Conservation (phyloP, 2,113 vertebrate species). For the Myotis yumanensis region DNA sequence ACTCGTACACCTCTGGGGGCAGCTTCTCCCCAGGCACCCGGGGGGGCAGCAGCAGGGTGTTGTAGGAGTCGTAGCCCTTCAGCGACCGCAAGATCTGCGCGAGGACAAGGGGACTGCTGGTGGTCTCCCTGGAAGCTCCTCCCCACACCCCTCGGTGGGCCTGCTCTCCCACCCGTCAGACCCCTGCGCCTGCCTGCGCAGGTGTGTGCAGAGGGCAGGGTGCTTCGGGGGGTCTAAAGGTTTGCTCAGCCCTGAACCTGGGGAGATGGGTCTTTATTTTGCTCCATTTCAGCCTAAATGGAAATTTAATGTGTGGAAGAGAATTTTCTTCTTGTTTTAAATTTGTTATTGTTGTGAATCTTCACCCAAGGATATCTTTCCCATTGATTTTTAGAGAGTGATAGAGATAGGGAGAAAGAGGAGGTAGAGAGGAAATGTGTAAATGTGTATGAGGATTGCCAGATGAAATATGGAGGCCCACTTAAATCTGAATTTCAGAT, state of each 20-base stretch:
- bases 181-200: background rate
- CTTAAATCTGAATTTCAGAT: constrained; percentile 1
- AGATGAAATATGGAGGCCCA: background rate
- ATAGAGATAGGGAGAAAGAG: background rate
- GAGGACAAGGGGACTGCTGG: fast-evolving
- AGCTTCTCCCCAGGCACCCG: constrained; percentile 87
- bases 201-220: background rate
- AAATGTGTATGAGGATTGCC: background rate
- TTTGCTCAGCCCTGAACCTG: background rate
- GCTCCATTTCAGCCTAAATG: background rate
- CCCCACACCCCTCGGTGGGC: background rate
- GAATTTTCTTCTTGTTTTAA: constrained; percentile 10
- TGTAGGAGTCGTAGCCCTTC: constrained; percentile 85
- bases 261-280: background rate
- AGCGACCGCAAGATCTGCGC: constrained; percentile 86
- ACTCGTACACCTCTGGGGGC: constrained; percentile 88
- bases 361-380: no score
- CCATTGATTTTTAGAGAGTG: background rate
- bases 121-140: background rate
- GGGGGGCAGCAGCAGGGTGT: constrained; percentile 88
- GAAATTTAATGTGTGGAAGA: background rate
- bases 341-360: background rate
- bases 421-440: background rate
- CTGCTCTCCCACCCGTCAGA: background rate
- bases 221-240: background rate